phyloP scores from a whole-genome alignment of 2,888 invertebrate species.

The Lacanobia wlatinum region DNA sequence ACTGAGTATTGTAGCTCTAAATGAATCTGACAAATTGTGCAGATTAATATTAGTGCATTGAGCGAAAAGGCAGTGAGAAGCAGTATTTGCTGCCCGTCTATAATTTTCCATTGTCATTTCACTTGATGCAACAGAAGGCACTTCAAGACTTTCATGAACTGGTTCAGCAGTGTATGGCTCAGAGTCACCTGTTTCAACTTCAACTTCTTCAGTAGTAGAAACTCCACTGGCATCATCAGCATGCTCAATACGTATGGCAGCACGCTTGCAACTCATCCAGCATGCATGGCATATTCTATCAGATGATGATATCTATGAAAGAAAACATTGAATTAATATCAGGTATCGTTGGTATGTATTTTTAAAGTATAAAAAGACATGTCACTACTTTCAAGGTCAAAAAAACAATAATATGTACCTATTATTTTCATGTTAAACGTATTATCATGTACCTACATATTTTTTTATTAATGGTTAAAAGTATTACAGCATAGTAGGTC shows the following conservation, averaged over 20 bases:
- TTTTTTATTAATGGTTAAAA: slow-evolving; percentile 1
- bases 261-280: slow-evolving; percentile 23
- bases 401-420: slow-evolving; percentile 3
- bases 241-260: slow-evolving; percentile 5
- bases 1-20: no score
- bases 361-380: slow-evolving; percentile 8
- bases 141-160: slow-evolving; percentile 6
- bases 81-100: no score
- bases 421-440: slow-evolving; percentile 18
- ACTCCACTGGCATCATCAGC: background rate
- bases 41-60: no score
- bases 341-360: background rate
- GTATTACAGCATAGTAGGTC: slow-evolving; percentile 3
- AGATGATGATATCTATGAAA: slow-evolving; percentile 18
- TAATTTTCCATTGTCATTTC: no score
- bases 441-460: background rate
- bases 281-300: slow-evolving; percentile 18
- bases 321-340: slow-evolving; percentile 17
- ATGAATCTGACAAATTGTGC: background rate
- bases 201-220: slow-evolving; percentile 22
- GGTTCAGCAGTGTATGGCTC: slow-evolving; percentile 3
- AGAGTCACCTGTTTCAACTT: slow-evolving; percentile 16
- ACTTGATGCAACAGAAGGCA: background rate
- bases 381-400: background rate
- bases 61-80: no score